Base-by-base conservation (phyloP, 2,888 invertebrate species). In the Cantharis lateralis region DNA sequence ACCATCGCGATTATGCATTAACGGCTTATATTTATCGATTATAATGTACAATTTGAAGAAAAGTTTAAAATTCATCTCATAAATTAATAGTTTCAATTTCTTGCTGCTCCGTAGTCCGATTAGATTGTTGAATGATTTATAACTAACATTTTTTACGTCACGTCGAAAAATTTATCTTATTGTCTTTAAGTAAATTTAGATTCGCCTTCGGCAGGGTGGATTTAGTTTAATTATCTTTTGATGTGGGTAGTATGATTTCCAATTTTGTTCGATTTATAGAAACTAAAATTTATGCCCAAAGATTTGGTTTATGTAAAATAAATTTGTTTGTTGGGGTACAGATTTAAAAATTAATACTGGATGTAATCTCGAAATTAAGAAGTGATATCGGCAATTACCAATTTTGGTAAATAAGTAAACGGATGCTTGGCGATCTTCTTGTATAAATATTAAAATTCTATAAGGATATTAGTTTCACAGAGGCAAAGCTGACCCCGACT, bases 401-500 rank as follows among this genome's bases (percentile, higher is more conserved):
- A 78, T 76, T 78, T 74, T 62, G 26, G 74, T 63, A 72, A 78
- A 72, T 72, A 73, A 75, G 73, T 73, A 71, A 76, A 74, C 69
- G 72, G 72, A 61, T 74, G 76, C 72, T 72, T 76, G 61, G 76
- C 48, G 78, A 72, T 76, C 72, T 76, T 62, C 74, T 78, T 72
- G 61, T 74, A 76, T 76, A 78, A 78, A 78, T 76, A 78, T 78
- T 78, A 76, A 78, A 78, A 62, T 72, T 69, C 76, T 74, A 68
- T 74, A 76, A 76, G 75, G 74, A 76, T 76, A 78, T 78, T 78
- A 78, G 76, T 78, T 78, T 68, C 76, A 70, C 71, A 74, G 74
- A 78, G 78, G 78, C 68, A 78, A 78, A 76, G 76, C 78, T 72
- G 78, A 76, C 72, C 74, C 74, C 76, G 74, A 76, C 78, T 78